Evolutionary conservation across 2,797 vertebrate species (phyloP).

Genomic region (Pangasius krempfi): DNA sequence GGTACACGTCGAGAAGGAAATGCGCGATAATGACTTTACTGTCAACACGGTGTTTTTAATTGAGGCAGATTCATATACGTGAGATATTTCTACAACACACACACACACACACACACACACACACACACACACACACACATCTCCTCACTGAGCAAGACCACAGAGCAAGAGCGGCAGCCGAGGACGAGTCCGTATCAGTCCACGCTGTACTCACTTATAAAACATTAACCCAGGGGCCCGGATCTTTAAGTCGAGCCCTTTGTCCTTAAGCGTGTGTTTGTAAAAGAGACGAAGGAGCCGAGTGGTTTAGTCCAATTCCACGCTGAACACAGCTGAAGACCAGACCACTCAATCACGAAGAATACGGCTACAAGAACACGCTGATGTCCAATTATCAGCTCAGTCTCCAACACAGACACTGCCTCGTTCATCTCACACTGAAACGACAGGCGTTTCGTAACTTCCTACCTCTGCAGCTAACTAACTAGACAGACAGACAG

Average conservation of each 20-base stretch:
- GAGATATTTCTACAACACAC: background rate
- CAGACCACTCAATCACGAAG: background rate
- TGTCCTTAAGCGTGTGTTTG: background rate
- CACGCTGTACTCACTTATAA: background rate
- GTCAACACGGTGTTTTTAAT: background rate
- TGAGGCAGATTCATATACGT: background rate
- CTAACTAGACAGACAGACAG: background rate
- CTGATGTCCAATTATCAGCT: background rate
- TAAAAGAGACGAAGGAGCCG: constrained; percentile 9
- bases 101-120: background rate
- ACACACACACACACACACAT: background rate
- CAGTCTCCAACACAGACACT: background rate
- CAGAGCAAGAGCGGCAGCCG: background rate
- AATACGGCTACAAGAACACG: background rate
- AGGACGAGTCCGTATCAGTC: background rate
- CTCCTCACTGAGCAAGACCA: background rate
- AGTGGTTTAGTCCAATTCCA: background rate
- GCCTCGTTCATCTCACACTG: background rate
- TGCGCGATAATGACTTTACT: background rate
- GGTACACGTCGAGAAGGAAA: background rate
- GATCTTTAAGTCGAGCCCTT: background rate
- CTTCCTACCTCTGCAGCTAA: background rate
- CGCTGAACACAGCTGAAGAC: background rate
- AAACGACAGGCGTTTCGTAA: background rate
- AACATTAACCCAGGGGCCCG: background rate